Evolutionary conservation across 1,140 invertebrate species (phyloP).

Genomic region (Cotesia glomerata): DNA sequence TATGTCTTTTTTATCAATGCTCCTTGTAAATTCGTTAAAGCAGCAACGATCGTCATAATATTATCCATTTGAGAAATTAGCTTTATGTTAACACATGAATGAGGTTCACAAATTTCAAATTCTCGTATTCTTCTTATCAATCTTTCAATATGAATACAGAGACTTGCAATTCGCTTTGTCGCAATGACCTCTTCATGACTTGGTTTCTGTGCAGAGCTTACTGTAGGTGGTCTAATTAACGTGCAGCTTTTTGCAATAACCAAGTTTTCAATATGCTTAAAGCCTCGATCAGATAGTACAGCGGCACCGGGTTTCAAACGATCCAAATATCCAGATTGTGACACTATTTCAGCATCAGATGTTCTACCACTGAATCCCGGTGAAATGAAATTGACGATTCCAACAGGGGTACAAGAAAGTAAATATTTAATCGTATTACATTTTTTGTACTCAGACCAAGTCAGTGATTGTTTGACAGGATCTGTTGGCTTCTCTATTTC

Average conservation of each 20-base stretch:
- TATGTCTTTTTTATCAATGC: neutral
- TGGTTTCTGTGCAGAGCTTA: constrained; percentile 32
- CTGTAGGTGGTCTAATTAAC: constrained; percentile 53
- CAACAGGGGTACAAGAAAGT: no score
- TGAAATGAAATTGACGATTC: no score
- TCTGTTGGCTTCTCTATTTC: no score
- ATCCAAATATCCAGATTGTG: neutral
- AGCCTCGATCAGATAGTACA: constrained; percentile 51
- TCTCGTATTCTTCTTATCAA: neutral
- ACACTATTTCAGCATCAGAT: no score
- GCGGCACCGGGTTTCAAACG: constrained; percentile 8
- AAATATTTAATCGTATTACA: no score
- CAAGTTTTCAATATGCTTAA: constrained; percentile 46
- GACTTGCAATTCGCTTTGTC: constrained; percentile 53
- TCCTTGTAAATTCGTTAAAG: neutral
- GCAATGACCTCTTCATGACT: constrained; percentile 45
- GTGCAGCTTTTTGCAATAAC: constrained; percentile 36
- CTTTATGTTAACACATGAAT: neutral
- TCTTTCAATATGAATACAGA: constrained; percentile 37
- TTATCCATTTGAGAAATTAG: neutral
- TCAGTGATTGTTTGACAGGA: no score
- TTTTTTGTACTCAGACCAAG: no score
- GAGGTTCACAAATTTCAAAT: neutral
- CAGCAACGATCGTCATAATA: neutral
- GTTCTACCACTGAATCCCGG: no score